phyloP scores from a whole-genome alignment of 2,888 invertebrate species.

The Sphaeridia pumilis region DNA sequence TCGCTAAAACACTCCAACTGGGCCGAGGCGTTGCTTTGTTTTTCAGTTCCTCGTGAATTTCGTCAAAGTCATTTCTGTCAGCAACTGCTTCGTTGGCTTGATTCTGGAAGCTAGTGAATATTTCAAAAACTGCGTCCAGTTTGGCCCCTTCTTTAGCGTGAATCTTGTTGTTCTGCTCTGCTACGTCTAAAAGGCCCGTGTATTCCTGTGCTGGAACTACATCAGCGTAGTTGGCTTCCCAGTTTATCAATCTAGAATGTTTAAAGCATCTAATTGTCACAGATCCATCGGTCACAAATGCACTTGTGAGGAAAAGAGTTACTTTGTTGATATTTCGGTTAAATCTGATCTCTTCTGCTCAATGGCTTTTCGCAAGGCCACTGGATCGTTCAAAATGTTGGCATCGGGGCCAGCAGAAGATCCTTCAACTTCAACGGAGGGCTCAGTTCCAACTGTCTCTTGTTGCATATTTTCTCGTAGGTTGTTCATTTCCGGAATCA shows the following conservation, averaged over 20 bases:
- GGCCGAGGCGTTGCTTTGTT: conserved; percentile 21
- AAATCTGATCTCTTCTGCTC: conserved; percentile 16
- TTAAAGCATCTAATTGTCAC: no score
- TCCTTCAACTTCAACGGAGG: conserved; percentile 6
- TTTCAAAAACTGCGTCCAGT: conserved; percentile 2
- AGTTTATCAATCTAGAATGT: conserved; percentile 9
- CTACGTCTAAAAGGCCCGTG: conserved; percentile 17
- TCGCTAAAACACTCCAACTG: conserved; percentile 17
- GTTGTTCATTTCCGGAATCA: conserved; percentile 22
- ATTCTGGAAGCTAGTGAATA: conserved; percentile 10
- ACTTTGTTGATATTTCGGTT: conserved; percentile 20
- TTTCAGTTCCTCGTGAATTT: conserved; percentile 8
- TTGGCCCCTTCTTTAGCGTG: conserved; percentile 3
- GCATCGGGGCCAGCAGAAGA: conserved; percentile 13
- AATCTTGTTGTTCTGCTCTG: conserved; percentile 4
- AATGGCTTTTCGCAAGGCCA: conserved; percentile 11
- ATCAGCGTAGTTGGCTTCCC: conserved; percentile 25
- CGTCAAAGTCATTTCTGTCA: conserved; percentile 16
- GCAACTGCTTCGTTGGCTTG: conserved; percentile 11
- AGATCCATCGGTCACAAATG: neutral
- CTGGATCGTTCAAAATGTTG: conserved; percentile 15
- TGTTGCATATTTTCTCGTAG: conserved; percentile 15
- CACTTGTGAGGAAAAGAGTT: neutral
- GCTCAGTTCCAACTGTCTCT: no score
- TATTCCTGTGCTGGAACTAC: conserved; percentile 24